A percentile compares a stretch with the other conserved stretches of the same genome.
phyloP scores from a whole-genome alignment of 2,797 vertebrate genomes.

The Anniella stebbinsi region DNA sequence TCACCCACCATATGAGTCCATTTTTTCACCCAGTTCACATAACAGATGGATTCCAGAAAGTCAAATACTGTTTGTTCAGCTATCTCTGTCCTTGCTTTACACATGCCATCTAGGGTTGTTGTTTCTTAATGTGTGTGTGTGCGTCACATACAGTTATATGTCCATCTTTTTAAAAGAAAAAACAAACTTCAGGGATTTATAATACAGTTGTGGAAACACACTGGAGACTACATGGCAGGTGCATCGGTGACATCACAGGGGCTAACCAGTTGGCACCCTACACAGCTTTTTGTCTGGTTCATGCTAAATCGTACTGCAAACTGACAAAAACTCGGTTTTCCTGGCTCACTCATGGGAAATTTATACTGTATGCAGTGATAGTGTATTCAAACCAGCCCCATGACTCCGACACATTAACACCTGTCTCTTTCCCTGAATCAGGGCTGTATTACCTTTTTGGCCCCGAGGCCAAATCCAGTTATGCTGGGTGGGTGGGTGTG shows the following conservation, averaged over 20 bases:
- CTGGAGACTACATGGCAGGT: background rate
- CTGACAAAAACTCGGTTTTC: background rate
- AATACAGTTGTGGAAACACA: background rate
- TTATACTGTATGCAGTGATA: background rate
- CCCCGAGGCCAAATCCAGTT: no score
- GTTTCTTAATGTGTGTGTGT: background rate
- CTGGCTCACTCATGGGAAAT: background rate
- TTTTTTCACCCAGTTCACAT: background rate
- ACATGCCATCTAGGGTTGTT: background rate
- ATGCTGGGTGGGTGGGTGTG: no score
- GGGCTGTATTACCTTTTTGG: background rate
- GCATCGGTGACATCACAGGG: background rate
- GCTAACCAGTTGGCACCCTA: background rate
- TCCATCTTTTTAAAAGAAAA: background rate
- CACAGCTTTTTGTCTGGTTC: background rate
- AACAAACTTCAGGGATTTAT: background rate
- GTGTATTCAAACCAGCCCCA: background rate
- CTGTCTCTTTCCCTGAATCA: background rate
- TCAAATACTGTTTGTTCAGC: background rate
- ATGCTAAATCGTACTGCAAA: background rate
- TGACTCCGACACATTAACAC: background rate
- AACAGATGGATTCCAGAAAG: background rate
- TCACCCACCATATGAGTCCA: background rate
- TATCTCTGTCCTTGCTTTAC: background rate
- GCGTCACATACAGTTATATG: background rate